Conservation (phyloP, 2,113 vertebrate genomes). For the Haliaeetus leucogaster region DNA sequence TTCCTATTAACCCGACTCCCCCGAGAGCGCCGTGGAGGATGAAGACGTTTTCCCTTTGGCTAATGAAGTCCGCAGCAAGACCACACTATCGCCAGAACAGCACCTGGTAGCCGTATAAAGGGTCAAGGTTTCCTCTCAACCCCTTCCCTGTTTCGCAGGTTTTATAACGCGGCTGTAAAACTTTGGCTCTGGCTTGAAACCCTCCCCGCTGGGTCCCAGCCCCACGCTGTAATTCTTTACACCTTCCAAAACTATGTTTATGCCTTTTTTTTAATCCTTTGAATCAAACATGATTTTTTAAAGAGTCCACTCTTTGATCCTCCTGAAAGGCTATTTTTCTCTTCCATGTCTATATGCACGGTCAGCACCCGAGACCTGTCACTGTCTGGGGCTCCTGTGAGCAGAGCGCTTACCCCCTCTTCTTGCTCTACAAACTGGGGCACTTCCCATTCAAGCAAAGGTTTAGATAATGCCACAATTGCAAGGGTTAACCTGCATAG, state of each 20-base stretch:
- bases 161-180: neutral
- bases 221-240: neutral
- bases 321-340: neutral
- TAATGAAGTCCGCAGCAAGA: neutral
- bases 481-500: neutral
- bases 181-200: neutral
- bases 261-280: neutral
- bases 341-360: rapidly evolving
- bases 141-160: neutral
- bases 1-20: slow-evolving; percentile 41
- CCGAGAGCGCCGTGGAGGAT: neutral
- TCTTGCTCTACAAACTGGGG: neutral
- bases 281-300: neutral
- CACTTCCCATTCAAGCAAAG: neutral
- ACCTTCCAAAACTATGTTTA: rapidly evolving
- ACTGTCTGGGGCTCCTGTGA: neutral
- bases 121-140: neutral
- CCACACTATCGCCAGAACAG: neutral
- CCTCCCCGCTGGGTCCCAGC: neutral
- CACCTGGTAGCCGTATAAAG: neutral
- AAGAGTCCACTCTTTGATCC: neutral
- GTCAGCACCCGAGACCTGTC: neutral
- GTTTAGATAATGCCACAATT: neutral
- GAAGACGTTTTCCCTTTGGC: neutral
- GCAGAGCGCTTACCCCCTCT: neutral